Percentiles rank a stretch among this genome's conserved stretches.
Conservation (phyloP, 2,113 vertebrate species). For the Salminus brasiliensis region DNA sequence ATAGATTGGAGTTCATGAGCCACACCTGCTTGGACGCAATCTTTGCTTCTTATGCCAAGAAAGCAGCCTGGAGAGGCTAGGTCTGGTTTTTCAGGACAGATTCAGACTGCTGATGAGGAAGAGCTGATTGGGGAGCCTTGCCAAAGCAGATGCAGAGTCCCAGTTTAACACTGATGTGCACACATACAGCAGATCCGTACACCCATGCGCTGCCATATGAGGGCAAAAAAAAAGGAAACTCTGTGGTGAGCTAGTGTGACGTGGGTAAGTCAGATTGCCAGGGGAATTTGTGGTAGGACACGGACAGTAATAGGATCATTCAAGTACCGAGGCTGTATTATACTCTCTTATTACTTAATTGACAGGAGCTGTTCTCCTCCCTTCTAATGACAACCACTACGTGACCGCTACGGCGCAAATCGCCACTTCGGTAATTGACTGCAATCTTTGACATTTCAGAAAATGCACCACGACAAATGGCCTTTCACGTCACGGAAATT, state of each 20-base stretch:
- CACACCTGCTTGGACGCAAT: background rate
- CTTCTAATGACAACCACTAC: constrained; percentile 38
- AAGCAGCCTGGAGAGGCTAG: background rate
- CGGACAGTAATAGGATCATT: constrained; percentile 22
- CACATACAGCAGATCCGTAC: no score
- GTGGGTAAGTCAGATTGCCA: constrained; percentile 1
- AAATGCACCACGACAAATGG: constrained; percentile 23
- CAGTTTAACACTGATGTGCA: background rate
- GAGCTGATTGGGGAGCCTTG: background rate
- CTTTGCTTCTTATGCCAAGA: background rate
- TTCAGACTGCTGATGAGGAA: background rate
- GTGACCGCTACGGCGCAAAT: constrained; percentile 38
- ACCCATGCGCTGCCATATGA: no score
- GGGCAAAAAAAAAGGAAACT: no score
- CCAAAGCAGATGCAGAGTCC: background rate
- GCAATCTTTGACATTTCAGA: constrained; percentile 30
- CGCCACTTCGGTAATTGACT: constrained; percentile 18
- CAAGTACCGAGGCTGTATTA: background rate
- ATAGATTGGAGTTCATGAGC: background rate
- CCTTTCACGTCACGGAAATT: constrained; percentile 39
- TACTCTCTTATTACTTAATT: constrained; percentile 35
- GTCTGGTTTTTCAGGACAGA: background rate
- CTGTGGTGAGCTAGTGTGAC: background rate
- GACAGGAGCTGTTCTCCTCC: constrained; percentile 35
- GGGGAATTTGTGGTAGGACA: constrained; percentile 18